phyloP scores from a whole-genome alignment of 2,113 vertebrate species.

The Tapirus terrestris region DNA sequence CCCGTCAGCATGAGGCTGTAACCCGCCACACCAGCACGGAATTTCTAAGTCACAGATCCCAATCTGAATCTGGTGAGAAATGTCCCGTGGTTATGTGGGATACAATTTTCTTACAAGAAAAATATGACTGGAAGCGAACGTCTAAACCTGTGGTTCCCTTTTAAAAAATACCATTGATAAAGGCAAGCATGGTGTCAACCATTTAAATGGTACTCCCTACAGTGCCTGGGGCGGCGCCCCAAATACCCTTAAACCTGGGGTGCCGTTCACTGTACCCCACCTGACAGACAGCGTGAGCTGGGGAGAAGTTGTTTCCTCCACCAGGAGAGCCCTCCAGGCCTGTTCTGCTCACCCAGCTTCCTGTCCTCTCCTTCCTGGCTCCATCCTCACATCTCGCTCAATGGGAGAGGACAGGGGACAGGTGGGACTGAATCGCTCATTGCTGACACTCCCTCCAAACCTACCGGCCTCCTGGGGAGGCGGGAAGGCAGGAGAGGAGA shows the following conservation, averaged over 20 bases:
- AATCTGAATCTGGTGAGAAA: not conserved
- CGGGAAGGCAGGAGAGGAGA: not conserved
- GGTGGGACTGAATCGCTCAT: rapidly evolving
- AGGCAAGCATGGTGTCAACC: not conserved
- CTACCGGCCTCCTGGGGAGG: not conserved
- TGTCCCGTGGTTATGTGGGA: not conserved
- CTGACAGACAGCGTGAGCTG: not conserved
- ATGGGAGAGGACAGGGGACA: not conserved
- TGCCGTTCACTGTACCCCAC: not conserved
- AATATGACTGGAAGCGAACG: not conserved
- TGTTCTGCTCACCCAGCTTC: not conserved
- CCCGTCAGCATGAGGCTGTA: not conserved
- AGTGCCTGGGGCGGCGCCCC: no score
- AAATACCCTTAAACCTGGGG: not conserved
- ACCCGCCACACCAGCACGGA: not conserved
- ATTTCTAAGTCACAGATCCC: not conserved
- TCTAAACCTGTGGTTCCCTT: not conserved
- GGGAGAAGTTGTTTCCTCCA: not conserved
- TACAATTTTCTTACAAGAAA: conserved; percentile 24
- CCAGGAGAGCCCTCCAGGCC: not conserved
- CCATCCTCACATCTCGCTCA: not conserved
- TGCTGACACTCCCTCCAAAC: not conserved
- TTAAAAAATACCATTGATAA: not conserved
- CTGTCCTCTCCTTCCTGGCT: not conserved
- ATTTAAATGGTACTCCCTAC: not conserved